Evolutionary conservation across 2,888 invertebrate genomes (phyloP).

Genomic region (Malthinus flaveolus): DNA sequence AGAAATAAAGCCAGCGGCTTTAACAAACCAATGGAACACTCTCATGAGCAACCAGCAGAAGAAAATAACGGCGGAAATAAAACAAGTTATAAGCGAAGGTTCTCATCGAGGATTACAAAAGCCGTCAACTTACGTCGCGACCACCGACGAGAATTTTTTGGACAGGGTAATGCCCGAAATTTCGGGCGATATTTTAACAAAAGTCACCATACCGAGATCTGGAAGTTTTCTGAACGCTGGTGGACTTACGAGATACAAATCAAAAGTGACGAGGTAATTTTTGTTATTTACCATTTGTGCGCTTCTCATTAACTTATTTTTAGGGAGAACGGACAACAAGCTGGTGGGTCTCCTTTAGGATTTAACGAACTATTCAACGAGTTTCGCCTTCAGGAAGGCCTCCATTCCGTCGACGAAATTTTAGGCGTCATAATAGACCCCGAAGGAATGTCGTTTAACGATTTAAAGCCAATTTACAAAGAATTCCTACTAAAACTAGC

Average conservation of each 20-base stretch:
- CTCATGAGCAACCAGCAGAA: constrained; percentile 56
- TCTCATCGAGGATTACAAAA: constrained; percentile 54
- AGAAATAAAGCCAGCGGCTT: constrained; percentile 61
- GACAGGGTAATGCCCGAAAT: constrained; percentile 57
- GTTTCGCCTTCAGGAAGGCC: constrained; percentile 83
- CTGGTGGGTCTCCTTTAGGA: constrained; percentile 79
- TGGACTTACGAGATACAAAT: constrained; percentile 75
- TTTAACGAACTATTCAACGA: constrained; percentile 87
- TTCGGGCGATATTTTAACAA: constrained; percentile 80
- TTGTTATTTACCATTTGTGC: not conserved
- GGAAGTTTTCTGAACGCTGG: constrained; percentile 85
- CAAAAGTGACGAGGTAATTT: constrained; percentile 66
- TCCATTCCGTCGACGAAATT: constrained; percentile 86
- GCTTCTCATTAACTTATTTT: constrained; percentile 38
- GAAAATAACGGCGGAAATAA: constrained; percentile 55
- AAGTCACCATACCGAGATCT: constrained; percentile 83
- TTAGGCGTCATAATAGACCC: constrained; percentile 87
- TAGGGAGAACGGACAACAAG: constrained; percentile 66
- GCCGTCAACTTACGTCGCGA: constrained; percentile 53
- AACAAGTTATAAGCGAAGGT: constrained; percentile 51
- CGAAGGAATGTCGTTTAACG: constrained; percentile 92
- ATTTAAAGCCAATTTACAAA: constrained; percentile 88
- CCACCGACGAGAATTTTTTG: constrained; percentile 44
- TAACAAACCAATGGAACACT: constrained; percentile 58
- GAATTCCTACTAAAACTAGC: constrained; percentile 86